These are phyloP conservation scores for Tachuris rubrigastra DNA, from an alignment of 2,113 vertebrate genomes.

Conservation along the genomic window DNA sequence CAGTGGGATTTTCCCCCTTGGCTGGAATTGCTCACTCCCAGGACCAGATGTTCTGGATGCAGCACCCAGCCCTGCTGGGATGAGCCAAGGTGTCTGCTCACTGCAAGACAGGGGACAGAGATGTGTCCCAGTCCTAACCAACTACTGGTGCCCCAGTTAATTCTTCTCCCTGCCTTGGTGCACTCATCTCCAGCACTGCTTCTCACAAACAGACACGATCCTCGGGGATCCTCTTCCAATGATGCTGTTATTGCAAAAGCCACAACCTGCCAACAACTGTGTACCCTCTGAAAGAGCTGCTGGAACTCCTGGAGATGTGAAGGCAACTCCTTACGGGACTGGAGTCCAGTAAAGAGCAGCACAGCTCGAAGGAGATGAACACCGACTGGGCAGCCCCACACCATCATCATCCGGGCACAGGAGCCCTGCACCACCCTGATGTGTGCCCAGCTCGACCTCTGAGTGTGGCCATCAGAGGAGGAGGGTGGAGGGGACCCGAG, in stretches of 20 bases:
- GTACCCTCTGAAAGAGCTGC: neutral
- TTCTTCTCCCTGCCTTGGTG: rapidly evolving
- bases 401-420: rapidly evolving
- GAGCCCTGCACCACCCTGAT: neutral
- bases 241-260: neutral
- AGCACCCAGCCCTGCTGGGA: neutral
- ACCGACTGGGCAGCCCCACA: rapidly evolving
- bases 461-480: rapidly evolving
- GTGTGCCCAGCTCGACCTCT: rapidly evolving
- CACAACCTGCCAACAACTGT: rapidly evolving
- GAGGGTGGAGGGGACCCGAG: neutral
- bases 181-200: neutral
- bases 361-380: rapidly evolving
- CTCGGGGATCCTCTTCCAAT: rapidly evolving
- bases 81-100: neutral
- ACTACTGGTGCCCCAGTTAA: neutral
- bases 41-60: neutral
- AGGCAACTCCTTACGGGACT: neutral
- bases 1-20: neutral
- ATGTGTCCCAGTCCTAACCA: neutral
- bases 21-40: neutral
- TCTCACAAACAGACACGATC: neutral
- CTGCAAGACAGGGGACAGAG: neutral
- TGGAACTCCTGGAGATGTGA: neutral
- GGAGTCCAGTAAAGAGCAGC: neutral